These are phyloP conservation scores for Caenorhabditis sp. DNA, from an alignment of 2,888 invertebrate species.

Conservation along the genomic window DNA sequence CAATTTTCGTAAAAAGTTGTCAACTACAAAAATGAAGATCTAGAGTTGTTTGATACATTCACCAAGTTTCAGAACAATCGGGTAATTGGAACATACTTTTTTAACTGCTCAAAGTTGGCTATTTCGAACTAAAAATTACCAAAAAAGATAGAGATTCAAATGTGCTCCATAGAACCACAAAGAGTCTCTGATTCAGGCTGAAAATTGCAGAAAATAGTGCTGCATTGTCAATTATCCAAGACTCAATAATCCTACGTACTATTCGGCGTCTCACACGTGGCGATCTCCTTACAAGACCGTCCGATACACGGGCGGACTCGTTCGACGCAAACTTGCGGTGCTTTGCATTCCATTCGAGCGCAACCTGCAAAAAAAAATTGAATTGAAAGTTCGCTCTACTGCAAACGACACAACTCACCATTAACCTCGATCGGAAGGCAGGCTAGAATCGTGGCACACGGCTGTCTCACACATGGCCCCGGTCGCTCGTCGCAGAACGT, in stretches of 20 bases:
- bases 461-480: constrained; percentile 51
- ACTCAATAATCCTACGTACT: too few relatives aligned
- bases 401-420: constrained; percentile 19
- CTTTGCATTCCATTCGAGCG: constrained; percentile 53
- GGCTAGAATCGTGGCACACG: constrained; percentile 52
- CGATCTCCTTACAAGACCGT: constrained; percentile 54
- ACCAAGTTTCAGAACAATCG: too few relatives aligned
- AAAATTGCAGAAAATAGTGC: neutral
- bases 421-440: constrained; percentile 60
- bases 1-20: too few relatives aligned
- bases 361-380: constrained; percentile 45
- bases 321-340: constrained; percentile 51
- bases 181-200: constrained; percentile 45
- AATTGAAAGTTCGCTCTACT: neutral
- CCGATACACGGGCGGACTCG: constrained; percentile 62
- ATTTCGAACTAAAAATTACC: too few relatives aligned
- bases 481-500: constrained; percentile 65
- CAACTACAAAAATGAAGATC: too few relatives aligned
- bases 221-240: neutral
- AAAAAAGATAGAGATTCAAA: too few relatives aligned
- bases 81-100: too few relatives aligned
- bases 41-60: too few relatives aligned
- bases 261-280: constrained; percentile 59
- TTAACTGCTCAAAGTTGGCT: too few relatives aligned
- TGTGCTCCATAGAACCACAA: too few relatives aligned